phyloP scores from a whole-genome alignment of 2,797 vertebrate genomes.

The Nyctalus aviator region DNA sequence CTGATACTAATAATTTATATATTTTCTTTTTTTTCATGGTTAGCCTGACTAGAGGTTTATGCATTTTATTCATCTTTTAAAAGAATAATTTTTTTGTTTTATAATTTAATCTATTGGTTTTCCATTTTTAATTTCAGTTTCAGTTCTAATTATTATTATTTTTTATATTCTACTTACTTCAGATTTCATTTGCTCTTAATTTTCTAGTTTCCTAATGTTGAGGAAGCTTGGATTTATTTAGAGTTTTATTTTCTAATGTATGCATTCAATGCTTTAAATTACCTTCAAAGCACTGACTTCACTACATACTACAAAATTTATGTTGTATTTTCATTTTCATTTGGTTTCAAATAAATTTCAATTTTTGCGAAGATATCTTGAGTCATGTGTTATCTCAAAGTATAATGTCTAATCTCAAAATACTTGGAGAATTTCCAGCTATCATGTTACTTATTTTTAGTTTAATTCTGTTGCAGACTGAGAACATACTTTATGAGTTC shows the following conservation, averaged over 20 bases:
- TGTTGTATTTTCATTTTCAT: neutral
- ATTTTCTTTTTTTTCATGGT: neutral
- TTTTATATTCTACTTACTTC: neutral
- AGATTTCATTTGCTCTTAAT: neutral
- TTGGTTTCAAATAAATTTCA: slow-evolving; percentile 15
- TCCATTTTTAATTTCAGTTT: neutral
- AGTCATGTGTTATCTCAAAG: neutral
- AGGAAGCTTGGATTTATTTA: neutral
- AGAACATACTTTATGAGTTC: neutral
- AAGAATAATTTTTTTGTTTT: neutral
- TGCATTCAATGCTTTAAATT: neutral
- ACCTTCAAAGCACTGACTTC: neutral
- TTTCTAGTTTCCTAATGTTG: neutral
- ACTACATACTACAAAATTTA: neutral
- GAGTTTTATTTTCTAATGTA: neutral
- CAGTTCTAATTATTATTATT: neutral
- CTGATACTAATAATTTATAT: neutral
- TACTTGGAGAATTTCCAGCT: neutral
- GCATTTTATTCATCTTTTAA: neutral
- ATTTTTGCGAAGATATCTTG: neutral
- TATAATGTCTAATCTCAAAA: neutral
- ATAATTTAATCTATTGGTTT: neutral
- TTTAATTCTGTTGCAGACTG: neutral
- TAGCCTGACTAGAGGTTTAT: neutral
- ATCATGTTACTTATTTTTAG: slow-evolving; percentile 17